Percentiles rank a stretch among this genome's conserved stretches.
Conservation (phyloP, 2,888 invertebrate genomes). For the Margaritifera margaritifera region DNA sequence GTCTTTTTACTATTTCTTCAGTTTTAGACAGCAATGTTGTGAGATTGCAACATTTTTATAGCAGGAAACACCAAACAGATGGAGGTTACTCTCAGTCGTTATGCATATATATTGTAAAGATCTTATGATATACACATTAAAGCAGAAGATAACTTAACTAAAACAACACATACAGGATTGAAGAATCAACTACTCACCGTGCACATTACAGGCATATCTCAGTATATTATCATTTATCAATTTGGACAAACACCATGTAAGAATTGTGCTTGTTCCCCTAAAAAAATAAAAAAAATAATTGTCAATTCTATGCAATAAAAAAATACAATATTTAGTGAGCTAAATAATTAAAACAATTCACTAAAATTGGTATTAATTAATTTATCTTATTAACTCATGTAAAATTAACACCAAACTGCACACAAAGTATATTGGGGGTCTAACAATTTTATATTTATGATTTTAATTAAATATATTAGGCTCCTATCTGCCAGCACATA, state of each 20-base stretch:
- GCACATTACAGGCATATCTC: slow-evolving; percentile 66
- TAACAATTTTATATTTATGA: too few species aligned
- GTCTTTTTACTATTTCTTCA: too few species aligned
- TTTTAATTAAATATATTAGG: too few species aligned
- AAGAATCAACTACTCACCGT: slow-evolving; percentile 42
- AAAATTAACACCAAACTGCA: background rate
- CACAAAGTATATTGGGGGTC: background rate
- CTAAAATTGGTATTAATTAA: background rate
- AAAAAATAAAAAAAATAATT: slow-evolving; percentile 16
- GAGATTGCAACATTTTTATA: too few species aligned
- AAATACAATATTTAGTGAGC: background rate
- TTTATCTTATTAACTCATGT: background rate
- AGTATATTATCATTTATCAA: slow-evolving; percentile 69
- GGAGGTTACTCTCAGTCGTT: too few species aligned
- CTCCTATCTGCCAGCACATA: too few species aligned
- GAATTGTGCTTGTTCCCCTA: slow-evolving; percentile 58
- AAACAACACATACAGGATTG: too few species aligned
- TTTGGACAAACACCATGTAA: slow-evolving; percentile 67
- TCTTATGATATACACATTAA: too few species aligned
- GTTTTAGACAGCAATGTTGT: too few species aligned
- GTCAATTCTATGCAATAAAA: background rate
- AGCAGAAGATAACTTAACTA: too few species aligned
- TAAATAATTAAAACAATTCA: background rate
- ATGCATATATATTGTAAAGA: too few species aligned
- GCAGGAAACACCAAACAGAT: too few species aligned